phyloP scores from a whole-genome alignment of 2,113 vertebrate genomes.

The Lamprologus sp. region DNA sequence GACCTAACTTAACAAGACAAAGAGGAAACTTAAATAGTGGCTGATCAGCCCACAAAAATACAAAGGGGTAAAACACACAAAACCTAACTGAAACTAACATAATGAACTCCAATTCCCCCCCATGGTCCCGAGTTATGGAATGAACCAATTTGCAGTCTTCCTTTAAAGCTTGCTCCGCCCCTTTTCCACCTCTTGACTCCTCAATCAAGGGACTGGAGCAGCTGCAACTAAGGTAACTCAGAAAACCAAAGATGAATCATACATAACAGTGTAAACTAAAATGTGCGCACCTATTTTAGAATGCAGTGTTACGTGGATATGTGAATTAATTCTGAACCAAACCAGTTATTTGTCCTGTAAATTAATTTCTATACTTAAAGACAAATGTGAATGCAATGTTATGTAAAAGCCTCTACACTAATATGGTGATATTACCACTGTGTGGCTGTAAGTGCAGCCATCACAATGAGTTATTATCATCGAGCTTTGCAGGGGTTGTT shows the following conservation, averaged over 20 bases:
- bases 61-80: background rate
- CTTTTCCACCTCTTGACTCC: background rate
- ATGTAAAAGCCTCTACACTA: background rate
- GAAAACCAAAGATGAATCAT: background rate
- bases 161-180: fast-evolving
- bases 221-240: background rate
- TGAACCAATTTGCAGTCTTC: background rate
- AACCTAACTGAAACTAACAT: background rate
- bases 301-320: background rate
- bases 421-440: background rate
- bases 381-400: background rate
- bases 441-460: background rate
- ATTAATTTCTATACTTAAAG: background rate
- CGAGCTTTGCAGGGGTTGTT: background rate
- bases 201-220: background rate
- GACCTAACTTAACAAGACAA: fast-evolving
- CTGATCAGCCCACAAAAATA: background rate
- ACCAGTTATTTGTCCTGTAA: background rate
- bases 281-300: fast-evolving
- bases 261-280: background rate
- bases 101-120: background rate
- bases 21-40: background rate
- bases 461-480: background rate
- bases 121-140: background rate
- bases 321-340: background rate